These are phyloP conservation scores for Trichechus manatus DNA, from an alignment of 2,113 vertebrate genomes.

Conservation along the genomic window DNA sequence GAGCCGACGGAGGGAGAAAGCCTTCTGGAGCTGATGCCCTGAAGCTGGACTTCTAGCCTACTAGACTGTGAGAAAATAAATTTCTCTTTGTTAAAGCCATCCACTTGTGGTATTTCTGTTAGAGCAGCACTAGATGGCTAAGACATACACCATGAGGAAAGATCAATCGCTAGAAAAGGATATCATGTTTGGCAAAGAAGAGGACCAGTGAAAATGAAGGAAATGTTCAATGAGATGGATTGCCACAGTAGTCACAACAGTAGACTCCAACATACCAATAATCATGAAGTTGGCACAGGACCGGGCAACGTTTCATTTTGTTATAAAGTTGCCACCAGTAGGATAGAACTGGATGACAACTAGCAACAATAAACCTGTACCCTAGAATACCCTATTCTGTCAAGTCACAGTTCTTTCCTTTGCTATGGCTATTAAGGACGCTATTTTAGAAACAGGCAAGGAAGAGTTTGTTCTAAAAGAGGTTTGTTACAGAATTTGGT, in stretches of 20 bases:
- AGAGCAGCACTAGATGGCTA: too few relatives aligned
- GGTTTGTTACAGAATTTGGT: not conserved
- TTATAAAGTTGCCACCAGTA: not conserved
- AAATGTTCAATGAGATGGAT: not conserved
- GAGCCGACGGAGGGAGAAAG: too few relatives aligned
- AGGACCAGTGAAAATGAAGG: not conserved
- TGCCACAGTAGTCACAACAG: not conserved
- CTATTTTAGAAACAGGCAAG: not conserved
- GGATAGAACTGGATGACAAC: not conserved
- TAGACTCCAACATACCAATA: not conserved
- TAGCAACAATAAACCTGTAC: too few relatives aligned
- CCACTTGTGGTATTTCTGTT: too few relatives aligned
- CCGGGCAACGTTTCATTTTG: too few relatives aligned
- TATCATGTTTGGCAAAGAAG: not conserved
- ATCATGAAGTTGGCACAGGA: not conserved
- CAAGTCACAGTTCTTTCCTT: conserved; percentile 14
- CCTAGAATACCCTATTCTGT: not conserved
- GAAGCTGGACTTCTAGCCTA: too few relatives aligned
- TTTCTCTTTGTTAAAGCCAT: too few relatives aligned
- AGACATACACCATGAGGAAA: too few relatives aligned
- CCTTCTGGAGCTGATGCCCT: too few relatives aligned
- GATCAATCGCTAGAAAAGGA: not conserved
- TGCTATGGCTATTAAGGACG: not conserved
- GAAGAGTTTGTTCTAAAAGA: not conserved
- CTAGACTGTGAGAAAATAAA: too few relatives aligned